Evolutionary conservation across 2,888 invertebrate species (phyloP).

Genomic region (Nasonovia ribisnigri): DNA sequence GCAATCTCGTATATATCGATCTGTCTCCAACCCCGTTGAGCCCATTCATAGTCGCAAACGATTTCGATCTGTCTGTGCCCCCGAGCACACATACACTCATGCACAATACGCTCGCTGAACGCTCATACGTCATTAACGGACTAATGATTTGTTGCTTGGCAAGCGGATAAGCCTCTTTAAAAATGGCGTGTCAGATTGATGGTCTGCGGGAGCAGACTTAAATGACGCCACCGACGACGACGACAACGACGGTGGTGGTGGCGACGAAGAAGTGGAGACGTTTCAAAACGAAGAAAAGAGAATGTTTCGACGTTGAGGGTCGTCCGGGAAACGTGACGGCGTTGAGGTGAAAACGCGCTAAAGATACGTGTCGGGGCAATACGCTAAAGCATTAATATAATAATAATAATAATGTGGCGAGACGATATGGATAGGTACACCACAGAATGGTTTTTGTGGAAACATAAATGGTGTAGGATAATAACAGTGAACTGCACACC

Average conservation of each 20-base stretch:
- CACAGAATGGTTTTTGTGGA: background rate
- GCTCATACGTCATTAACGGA: conserved; percentile 30
- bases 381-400: background rate
- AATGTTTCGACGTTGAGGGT: background rate
- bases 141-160: conserved; percentile 44
- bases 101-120: background rate
- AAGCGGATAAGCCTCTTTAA: background rate
- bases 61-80: background rate
- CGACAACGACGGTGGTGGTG: too few species aligned
- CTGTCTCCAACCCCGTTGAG: background rate
- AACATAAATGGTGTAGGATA: background rate
- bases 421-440: background rate
- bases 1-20: background rate
- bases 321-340: background rate
- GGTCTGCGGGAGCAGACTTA: background rate
- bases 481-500: background rate
- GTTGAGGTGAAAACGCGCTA: background rate
- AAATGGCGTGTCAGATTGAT: conserved; percentile 48
- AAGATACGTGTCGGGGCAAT: background rate
- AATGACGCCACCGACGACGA: background rate
- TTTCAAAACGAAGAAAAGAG: background rate
- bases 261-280: background rate
- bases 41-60: background rate
- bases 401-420: background rate
- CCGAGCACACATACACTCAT: background rate